Conservation (phyloP, 2,113 vertebrate genomes). For the Hyperopisus bebe region DNA sequence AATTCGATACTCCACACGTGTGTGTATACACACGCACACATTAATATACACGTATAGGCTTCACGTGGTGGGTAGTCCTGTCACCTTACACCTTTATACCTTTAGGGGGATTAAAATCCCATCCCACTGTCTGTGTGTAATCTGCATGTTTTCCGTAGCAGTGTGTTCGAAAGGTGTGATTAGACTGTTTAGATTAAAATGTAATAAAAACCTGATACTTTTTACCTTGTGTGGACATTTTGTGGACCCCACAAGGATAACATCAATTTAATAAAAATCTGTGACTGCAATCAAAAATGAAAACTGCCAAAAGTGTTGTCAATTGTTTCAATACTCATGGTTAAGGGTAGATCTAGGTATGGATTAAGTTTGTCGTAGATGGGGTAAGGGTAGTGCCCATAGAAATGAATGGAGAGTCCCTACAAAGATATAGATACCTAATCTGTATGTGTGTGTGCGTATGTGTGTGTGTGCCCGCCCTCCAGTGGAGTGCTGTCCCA, state of each 20-base stretch:
- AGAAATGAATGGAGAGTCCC: background rate
- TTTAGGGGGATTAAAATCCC: background rate
- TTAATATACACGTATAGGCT: background rate
- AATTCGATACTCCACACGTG: background rate
- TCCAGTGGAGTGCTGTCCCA: background rate
- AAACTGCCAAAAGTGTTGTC: background rate
- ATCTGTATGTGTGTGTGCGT: background rate
- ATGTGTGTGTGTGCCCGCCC: background rate
- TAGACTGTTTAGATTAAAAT: background rate
- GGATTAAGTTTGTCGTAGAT: background rate
- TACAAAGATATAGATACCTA: background rate
- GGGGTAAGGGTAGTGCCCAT: background rate
- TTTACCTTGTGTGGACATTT: background rate
- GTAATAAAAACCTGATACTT: background rate
- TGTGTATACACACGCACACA: background rate
- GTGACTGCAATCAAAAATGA: background rate
- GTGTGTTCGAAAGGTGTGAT: background rate
- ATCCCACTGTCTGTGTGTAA: background rate
- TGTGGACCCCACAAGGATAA: background rate
- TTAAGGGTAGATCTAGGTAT: background rate
- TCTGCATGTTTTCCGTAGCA: background rate
- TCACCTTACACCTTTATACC: background rate
- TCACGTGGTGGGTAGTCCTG: background rate
- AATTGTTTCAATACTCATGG: background rate
- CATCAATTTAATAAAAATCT: background rate